phyloP scores from a whole-genome alignment of 2,113 vertebrate species.

The Microcebus tavaratra region DNA sequence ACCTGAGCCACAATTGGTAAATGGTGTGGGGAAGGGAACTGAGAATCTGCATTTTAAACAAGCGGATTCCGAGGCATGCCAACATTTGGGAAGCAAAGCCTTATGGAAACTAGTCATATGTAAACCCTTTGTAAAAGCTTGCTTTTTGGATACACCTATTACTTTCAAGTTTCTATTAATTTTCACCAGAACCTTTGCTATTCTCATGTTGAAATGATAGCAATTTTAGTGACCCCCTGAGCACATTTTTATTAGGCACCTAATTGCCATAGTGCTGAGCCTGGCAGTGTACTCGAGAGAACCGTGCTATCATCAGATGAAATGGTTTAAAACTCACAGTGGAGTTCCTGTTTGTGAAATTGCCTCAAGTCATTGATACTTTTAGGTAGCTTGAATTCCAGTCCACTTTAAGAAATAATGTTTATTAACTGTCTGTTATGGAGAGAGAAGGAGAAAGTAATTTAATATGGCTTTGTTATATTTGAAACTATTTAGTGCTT shows the following conservation, averaged over 20 bases:
- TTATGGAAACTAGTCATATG: neutral
- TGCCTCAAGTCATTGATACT: neutral
- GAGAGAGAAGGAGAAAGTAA: neutral
- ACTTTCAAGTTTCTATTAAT: neutral
- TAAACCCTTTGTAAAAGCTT: constrained; percentile 23
- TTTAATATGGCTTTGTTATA: neutral
- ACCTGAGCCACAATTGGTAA: neutral
- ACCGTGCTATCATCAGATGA: neutral
- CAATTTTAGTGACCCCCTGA: neutral
- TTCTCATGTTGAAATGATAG: constrained; percentile 12
- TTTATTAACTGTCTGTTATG: neutral
- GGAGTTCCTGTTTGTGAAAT: neutral
- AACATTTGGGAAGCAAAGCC: neutral
- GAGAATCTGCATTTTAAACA: neutral
- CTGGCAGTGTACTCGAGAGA: neutral
- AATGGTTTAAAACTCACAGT: neutral
- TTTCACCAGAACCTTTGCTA: neutral
- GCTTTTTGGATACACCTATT: neutral
- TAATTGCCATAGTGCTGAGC: neutral
- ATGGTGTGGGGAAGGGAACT: neutral
- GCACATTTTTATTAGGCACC: neutral
- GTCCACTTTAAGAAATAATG: neutral
- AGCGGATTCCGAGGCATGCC: neutral
- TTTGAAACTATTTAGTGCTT: neutral
- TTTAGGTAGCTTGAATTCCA: neutral